Evolutionary conservation across 2,888 invertebrate species (phyloP).

Genomic region (Lasioglossum malachurum): DNA sequence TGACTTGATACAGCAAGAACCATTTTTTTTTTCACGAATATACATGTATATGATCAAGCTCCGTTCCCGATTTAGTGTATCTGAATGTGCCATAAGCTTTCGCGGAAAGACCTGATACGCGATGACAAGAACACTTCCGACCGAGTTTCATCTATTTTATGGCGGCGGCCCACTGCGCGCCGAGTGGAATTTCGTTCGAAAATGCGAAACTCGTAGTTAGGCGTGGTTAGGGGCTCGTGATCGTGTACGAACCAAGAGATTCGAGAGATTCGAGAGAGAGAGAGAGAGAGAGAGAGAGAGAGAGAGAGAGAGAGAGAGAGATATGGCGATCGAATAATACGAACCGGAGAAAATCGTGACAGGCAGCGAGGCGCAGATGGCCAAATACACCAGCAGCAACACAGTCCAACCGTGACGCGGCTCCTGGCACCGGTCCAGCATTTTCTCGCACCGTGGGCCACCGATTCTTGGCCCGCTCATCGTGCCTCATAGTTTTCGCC

Average conservation of each 20-base stretch:
- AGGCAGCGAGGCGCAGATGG: conserved; percentile 78
- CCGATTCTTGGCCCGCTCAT: conserved; percentile 81
- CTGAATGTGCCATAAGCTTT: background rate
- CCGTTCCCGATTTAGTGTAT: background rate
- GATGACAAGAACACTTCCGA: background rate
- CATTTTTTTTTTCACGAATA: background rate
- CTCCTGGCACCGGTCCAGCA: conserved; percentile 75
- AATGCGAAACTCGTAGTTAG: background rate
- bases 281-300: too few relatives aligned
- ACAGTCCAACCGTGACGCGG: conserved; percentile 72
- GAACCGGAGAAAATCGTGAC: conserved; percentile 78
- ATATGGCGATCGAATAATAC: conserved; percentile 59
- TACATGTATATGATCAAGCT: background rate
- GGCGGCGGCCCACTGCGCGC: background rate
- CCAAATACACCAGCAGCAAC: conserved; percentile 76
- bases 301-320: background rate
- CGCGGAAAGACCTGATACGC: background rate
- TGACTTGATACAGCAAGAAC: too few relatives aligned
- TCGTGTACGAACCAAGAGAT: background rate
- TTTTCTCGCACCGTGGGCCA: conserved; percentile 76
- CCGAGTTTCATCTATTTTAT: background rate
- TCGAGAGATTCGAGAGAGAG: too few relatives aligned
- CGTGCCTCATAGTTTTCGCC: conserved; percentile 80
- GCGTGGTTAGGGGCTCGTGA: background rate
- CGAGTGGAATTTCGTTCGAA: background rate